Conservation (phyloP, 2,888 invertebrate species). For the Phasia obesa region DNA sequence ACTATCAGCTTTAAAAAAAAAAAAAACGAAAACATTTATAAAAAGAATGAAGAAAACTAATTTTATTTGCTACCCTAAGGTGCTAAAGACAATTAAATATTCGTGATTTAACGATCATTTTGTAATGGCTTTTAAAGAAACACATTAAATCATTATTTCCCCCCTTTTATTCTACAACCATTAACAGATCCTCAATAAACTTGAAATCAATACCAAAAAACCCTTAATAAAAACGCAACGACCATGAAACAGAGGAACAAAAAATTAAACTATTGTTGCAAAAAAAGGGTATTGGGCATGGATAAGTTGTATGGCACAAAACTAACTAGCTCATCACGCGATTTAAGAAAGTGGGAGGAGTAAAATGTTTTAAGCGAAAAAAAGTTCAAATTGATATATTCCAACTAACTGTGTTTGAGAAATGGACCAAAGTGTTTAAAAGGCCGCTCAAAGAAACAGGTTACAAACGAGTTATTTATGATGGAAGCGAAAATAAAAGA, state of each 20-base stretch:
- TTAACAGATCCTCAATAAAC: constrained; percentile 56
- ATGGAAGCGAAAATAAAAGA: constrained; percentile 41
- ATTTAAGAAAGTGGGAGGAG: constrained; percentile 65
- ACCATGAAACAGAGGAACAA: constrained; percentile 30
- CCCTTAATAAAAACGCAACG: constrained; percentile 60
- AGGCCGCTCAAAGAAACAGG: constrained; percentile 75
- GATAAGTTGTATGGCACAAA: constrained; percentile 46
- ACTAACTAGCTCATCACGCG: constrained; percentile 69
- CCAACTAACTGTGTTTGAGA: constrained; percentile 56
- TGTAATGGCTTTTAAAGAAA: constrained; percentile 74
- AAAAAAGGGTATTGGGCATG: constrained; percentile 51
- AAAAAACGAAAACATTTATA: background rate
- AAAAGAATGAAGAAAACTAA: constrained; percentile 52
- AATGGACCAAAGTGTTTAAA: constrained; percentile 34
- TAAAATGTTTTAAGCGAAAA: constrained; percentile 44
- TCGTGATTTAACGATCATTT: constrained; percentile 83
- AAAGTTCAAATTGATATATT: constrained; percentile 31
- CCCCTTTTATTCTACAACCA: constrained; percentile 40
- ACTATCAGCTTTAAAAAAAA: constrained; percentile 9
- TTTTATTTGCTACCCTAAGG: constrained; percentile 79
- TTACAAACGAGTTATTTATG: constrained; percentile 75
- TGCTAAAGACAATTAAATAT: constrained; percentile 83
- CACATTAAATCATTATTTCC: constrained; percentile 57
- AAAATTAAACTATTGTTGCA: constrained; percentile 20
- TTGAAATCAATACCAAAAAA: constrained; percentile 41